phyloP scores from a whole-genome alignment of 2,797 vertebrate genomes.

The Bovichtus diacanthus region DNA sequence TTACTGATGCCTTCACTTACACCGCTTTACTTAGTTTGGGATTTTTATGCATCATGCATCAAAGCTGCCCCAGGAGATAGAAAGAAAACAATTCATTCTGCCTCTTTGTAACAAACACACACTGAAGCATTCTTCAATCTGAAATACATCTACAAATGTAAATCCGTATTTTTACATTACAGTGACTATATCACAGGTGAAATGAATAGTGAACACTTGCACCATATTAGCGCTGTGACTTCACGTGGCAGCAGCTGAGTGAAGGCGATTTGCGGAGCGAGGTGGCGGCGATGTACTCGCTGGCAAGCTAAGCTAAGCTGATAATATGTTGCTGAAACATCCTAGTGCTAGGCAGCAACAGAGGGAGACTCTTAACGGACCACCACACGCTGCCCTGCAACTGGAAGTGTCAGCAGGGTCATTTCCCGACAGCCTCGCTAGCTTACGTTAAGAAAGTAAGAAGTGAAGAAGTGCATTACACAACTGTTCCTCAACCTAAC shows the following conservation, averaged over 20 bases:
- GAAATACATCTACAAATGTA: not conserved
- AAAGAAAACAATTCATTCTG: conserved; percentile 5
- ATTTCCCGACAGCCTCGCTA: not conserved
- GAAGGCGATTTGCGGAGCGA: not conserved
- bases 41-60: conserved; percentile 10
- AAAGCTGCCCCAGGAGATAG: not conserved
- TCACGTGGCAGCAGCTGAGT: not conserved
- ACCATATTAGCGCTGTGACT: not conserved
- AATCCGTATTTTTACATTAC: not conserved
- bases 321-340: no score
- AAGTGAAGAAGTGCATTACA: not conserved
- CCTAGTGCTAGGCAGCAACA: not conserved
- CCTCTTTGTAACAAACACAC: not conserved
- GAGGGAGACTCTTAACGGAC: not conserved
- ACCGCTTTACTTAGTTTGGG: not conserved
- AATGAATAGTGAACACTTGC: not conserved
- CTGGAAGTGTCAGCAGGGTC: no score
- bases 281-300: not conserved
- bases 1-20: not conserved
- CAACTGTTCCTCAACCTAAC: not conserved
- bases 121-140: not conserved
- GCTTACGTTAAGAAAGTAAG: not conserved
- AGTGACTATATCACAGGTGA: not conserved
- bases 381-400: not conserved
- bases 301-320: no score